A percentile compares a stretch with the other conserved stretches of the same genome.
Evolutionary conservation across 2,113 vertebrate genomes (phyloP).

Genomic region (Cyanoramphus novaezelandiae): DNA sequence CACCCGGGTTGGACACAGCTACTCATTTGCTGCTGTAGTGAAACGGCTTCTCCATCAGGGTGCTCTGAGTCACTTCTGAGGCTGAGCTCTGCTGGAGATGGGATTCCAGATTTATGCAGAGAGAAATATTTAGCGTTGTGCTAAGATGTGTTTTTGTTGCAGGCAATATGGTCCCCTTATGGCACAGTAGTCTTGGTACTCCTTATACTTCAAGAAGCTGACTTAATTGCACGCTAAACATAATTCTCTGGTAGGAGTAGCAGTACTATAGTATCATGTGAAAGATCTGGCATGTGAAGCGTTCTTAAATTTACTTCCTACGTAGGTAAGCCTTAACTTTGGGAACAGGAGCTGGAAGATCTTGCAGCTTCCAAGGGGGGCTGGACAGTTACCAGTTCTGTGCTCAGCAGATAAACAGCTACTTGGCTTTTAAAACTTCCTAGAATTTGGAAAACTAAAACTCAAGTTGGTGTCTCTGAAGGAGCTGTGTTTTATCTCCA

Average conservation of each 20-base stretch:
- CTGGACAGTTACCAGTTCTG: neutral
- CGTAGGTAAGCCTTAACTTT: neutral
- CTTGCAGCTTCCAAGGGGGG: neutral
- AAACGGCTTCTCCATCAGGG: neutral
- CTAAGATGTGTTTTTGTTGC: constrained; percentile 53
- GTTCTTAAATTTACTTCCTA: neutral
- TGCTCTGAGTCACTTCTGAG: neutral
- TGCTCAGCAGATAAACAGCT: neutral
- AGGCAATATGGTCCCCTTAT: constrained; percentile 64
- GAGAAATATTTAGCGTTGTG: constrained; percentile 61
- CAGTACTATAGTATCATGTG: neutral
- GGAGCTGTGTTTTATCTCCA: neutral
- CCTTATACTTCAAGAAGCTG: constrained; percentile 15
- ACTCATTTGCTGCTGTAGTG: neutral
- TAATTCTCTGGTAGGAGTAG: constrained; percentile 39
- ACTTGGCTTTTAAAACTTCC: neutral
- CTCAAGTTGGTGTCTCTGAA: neutral
- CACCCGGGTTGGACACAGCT: rapidly evolving
- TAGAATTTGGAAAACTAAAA: neutral
- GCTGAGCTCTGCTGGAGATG: neutral
- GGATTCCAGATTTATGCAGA: constrained; percentile 53
- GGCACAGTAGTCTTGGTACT: constrained; percentile 43
- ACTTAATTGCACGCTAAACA: constrained; percentile 36
- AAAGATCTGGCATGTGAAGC: neutral
- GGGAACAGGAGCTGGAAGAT: neutral